Evolutionary conservation across 2,113 vertebrate genomes (phyloP).

Genomic region (Cyphomyrus plagiostoma): DNA sequence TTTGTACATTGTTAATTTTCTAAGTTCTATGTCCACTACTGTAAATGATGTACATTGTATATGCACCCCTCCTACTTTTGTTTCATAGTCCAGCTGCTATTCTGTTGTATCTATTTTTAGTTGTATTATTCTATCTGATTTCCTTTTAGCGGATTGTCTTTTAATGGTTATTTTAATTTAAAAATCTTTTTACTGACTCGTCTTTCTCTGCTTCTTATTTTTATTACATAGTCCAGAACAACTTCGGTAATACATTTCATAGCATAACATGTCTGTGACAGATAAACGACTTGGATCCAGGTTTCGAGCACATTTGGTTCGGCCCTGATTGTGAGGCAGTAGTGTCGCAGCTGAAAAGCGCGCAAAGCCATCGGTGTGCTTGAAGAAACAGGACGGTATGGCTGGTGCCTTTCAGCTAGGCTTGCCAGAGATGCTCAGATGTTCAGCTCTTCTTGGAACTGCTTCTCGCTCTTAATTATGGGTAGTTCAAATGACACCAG

Average conservation of each 20-base stretch:
- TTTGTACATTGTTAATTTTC: background rate
- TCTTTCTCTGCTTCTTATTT: background rate
- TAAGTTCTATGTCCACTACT: background rate
- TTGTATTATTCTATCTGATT: background rate
- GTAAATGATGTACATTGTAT: background rate
- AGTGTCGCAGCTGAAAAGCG: background rate
- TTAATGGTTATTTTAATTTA: background rate
- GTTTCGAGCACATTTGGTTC: background rate
- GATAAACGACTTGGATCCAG: background rate
- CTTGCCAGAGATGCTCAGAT: background rate
- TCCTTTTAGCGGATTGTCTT: background rate
- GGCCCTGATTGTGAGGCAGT: background rate
- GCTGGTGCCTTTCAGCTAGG: background rate
- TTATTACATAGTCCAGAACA: background rate
- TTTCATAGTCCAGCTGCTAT: background rate
- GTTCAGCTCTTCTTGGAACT: background rate
- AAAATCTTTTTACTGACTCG: too few relatives aligned
- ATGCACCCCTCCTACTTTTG: background rate
- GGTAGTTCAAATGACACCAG: background rate
- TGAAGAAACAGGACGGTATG: background rate
- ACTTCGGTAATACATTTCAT: background rate
- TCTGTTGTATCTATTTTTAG: background rate
- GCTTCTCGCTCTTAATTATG: background rate
- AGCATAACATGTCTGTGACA: background rate
- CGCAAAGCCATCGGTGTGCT: background rate